A percentile compares a stretch with the other conserved stretches of the same genome.
Conservation (phyloP, 2,113 vertebrate genomes). For the Spea multiplicata region DNA sequence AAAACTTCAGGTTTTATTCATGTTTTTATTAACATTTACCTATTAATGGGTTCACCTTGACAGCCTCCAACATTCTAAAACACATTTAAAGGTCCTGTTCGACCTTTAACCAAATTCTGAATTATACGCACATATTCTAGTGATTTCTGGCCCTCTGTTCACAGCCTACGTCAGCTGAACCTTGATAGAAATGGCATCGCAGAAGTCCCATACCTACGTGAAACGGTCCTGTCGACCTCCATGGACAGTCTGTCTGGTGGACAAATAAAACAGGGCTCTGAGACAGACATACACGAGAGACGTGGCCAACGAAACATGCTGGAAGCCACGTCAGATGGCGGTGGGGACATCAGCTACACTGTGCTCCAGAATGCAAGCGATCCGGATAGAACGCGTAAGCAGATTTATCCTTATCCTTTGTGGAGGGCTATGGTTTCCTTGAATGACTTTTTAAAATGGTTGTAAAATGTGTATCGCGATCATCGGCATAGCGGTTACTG, state of each 20-base stretch:
- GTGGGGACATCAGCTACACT: slow-evolving; percentile 28
- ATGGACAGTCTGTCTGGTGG: slow-evolving; percentile 30
- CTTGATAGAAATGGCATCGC: slow-evolving; percentile 74
- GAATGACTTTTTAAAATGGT: too few relatives aligned
- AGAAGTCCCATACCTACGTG: slow-evolving; percentile 70
- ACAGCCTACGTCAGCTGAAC: slow-evolving; percentile 76
- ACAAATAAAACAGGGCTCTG: neutral
- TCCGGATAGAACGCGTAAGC: slow-evolving; percentile 54
- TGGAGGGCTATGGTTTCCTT: too few relatives aligned
- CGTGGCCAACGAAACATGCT: neutral
- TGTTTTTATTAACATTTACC: too few relatives aligned
- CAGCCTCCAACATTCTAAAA: too few relatives aligned
- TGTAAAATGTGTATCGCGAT: too few relatives aligned
- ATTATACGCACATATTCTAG: neutral
- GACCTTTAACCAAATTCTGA: too few relatives aligned
- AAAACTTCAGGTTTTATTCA: too few relatives aligned
- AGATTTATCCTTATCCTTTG: neutral
- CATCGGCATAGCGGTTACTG: too few relatives aligned
- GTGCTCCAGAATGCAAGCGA: slow-evolving; percentile 47
- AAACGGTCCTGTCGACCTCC: slow-evolving; percentile 22
- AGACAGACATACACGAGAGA: rapidly evolving
- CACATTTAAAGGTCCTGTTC: too few relatives aligned
- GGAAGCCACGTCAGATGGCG: neutral
- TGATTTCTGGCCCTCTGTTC: slow-evolving; percentile 15
- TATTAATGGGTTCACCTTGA: too few relatives aligned